Evolutionary conservation across 2,113 vertebrate species (phyloP).

Genomic region (Eublepharis macularius): DNA sequence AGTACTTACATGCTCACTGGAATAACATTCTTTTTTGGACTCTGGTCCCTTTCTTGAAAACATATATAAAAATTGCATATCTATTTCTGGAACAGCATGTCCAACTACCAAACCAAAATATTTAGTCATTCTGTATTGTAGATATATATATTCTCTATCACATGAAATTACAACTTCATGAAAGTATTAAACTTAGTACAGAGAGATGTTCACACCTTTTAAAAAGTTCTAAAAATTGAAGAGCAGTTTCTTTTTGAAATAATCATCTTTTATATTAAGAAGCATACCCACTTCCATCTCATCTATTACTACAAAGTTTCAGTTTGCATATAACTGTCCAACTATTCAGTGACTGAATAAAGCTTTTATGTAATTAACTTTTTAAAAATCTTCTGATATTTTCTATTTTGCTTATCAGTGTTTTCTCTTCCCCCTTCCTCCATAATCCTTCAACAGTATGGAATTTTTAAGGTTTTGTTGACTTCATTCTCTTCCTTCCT

Average conservation of each 20-base stretch:
- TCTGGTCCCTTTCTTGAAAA: neutral
- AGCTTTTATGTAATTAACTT: neutral
- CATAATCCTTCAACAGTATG: neutral
- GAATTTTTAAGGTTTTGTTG: neutral
- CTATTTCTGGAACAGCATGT: neutral
- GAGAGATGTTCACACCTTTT: no score
- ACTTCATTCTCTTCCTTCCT: neutral
- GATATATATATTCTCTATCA: neutral
- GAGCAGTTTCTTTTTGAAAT: neutral
- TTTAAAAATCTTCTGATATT: neutral
- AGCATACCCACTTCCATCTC: neutral
- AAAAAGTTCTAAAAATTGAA: neutral
- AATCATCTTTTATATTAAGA: neutral
- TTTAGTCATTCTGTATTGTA: neutral
- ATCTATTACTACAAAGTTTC: no score
- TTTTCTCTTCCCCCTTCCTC: neutral
- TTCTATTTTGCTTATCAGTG: neutral
- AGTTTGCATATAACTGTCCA: neutral
- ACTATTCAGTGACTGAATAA: neutral
- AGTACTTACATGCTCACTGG: neutral
- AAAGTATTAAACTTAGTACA: neutral
- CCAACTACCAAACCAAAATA: no score
- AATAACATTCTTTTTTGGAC: neutral
- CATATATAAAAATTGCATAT: neutral
- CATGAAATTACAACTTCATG: neutral